Evolutionary conservation across 2,113 vertebrate species (phyloP).

Genomic region (Cyanoramphus novaezelandiae): DNA sequence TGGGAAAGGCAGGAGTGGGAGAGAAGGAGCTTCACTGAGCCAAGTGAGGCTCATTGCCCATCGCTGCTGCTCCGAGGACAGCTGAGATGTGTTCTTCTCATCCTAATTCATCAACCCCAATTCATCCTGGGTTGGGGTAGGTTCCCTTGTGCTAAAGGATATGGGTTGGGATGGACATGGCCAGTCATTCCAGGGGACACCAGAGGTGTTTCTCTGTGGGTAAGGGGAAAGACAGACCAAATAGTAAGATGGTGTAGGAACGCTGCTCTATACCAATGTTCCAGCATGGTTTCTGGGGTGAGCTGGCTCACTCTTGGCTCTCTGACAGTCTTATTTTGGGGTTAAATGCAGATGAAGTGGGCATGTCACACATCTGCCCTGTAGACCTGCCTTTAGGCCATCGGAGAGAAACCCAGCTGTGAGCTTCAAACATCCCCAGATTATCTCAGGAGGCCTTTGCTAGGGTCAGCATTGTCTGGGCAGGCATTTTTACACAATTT

Average conservation of each 20-base stretch:
- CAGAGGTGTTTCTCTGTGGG: not conserved
- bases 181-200: not conserved
- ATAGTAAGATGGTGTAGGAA: not conserved
- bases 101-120: not conserved
- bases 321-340: not conserved
- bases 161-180: not conserved
- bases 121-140: not conserved
- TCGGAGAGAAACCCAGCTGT: not conserved
- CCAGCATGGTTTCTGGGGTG: not conserved
- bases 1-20: not conserved
- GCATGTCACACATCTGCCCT: not conserved
- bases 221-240: not conserved
- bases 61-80: not conserved
- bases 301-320: not conserved
- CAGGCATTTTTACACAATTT: not conserved
- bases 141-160: not conserved
- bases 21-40: not conserved
- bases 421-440: rapidly evolving
- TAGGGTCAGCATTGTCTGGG: rapidly evolving
- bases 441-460: not conserved
- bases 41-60: not conserved
- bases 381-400: not conserved
- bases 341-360: not conserved
- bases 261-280: not conserved
- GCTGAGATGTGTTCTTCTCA: rapidly evolving